Percentiles rank a stretch among this genome's conserved stretches.
These are phyloP conservation scores for Drosophila oshimai DNA, from an alignment of 1,140 invertebrate species.

Conservation along the genomic window DNA sequence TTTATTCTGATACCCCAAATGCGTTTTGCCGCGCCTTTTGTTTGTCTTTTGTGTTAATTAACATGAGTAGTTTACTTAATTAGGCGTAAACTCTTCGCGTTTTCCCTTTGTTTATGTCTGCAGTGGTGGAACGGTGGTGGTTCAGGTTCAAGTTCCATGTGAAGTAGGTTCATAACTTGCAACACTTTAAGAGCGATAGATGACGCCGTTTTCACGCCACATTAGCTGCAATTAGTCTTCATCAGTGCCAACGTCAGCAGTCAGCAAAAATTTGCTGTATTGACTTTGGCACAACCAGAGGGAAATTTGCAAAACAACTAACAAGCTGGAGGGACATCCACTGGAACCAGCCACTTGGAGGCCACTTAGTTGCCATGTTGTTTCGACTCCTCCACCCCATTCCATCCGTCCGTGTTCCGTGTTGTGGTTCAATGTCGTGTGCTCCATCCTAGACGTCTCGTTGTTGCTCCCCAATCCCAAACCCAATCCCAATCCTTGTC, in stretches of 20 bases:
- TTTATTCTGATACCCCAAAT: conserved; percentile 25
- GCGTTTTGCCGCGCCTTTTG: conserved; percentile 37
- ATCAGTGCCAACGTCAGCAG: conserved; percentile 62
- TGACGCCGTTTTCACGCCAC: conserved; percentile 58
- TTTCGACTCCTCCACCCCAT: conserved; percentile 1
- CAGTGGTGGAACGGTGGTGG: conserved; percentile 1
- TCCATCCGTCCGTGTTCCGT: conserved; percentile 20
- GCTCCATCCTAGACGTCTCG: conserved; percentile 32
- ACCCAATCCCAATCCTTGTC: conserved; percentile 71
- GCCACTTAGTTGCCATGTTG: conserved; percentile 76
- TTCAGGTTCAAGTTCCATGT: background rate
- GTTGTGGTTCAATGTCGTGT: conserved; percentile 65
- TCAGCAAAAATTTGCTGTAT: conserved; percentile 39
- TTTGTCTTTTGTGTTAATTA: conserved; percentile 77
- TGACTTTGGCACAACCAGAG: conserved; percentile 34
- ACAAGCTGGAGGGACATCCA: conserved; percentile 33
- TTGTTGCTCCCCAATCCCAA: conserved; percentile 50
- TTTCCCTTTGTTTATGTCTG: conserved; percentile 61
- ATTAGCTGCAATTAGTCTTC: conserved; percentile 78
- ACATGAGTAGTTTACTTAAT: conserved; percentile 77
- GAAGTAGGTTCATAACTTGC: conserved; percentile 5
- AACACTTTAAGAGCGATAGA: conserved; percentile 39
- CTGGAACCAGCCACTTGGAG: conserved; percentile 44
- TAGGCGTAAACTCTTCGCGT: conserved; percentile 56
- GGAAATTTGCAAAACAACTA: conserved; percentile 53